Percentiles rank a stretch among this genome's conserved stretches.
Conservation (phyloP, 2,797 vertebrate species). For the Chloroceryle inda region DNA sequence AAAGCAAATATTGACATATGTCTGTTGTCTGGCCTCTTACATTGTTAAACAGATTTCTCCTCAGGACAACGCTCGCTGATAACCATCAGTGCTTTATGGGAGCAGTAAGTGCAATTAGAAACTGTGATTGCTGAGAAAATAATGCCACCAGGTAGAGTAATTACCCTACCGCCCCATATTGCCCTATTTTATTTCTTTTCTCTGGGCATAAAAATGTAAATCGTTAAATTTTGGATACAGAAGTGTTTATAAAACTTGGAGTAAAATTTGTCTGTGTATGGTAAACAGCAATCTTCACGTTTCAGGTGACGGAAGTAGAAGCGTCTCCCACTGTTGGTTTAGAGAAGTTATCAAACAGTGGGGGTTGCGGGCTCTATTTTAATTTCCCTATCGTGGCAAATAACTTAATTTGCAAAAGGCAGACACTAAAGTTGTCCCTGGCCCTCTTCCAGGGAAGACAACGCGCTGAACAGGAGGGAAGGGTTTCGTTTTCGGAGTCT, state of each 20-base stretch:
- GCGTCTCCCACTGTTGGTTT: not conserved
- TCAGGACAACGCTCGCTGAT: not conserved
- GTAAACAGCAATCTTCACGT: rapidly evolving
- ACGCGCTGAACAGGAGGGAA: rapidly evolving
- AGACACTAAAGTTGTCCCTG: rapidly evolving
- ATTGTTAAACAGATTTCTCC: not conserved
- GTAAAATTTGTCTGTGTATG: rapidly evolving
- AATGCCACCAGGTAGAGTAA: not conserved
- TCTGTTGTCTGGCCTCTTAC: not conserved
- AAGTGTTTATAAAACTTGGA: not conserved
- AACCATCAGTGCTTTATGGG: not conserved
- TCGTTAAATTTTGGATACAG: not conserved
- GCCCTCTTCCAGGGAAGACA: rapidly evolving
- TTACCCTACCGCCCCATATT: not conserved
- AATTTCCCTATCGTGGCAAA: not conserved
- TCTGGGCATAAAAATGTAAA: not conserved
- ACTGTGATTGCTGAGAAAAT: not conserved
- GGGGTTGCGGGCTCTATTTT: not conserved
- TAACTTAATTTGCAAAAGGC: not conserved
- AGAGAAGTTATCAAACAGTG: not conserved
- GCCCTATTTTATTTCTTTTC: not conserved
- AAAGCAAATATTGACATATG: not conserved
- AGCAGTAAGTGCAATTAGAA: not conserved
- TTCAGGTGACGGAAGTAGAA: not conserved
- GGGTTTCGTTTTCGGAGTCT: rapidly evolving